These are phyloP conservation scores for Lobophora halterata DNA, from an alignment of 2,888 invertebrate species.

Conservation along the genomic window DNA sequence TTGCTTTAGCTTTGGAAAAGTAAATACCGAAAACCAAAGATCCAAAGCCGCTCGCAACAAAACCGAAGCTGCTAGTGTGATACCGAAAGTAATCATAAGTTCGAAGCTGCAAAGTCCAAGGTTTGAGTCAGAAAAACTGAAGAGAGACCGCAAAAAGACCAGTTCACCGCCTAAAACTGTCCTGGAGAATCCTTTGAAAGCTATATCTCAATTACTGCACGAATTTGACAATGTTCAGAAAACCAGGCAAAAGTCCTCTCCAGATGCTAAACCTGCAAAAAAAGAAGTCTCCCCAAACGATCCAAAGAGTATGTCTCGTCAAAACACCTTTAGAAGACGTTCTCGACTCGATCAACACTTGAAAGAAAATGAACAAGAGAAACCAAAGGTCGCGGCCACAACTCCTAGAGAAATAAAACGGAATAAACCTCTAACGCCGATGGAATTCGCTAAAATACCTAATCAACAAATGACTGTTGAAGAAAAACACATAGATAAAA, in stretches of 20 bases:
- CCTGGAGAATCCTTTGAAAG: constrained; percentile 60
- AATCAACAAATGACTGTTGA: constrained; percentile 32
- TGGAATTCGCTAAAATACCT: constrained; percentile 20
- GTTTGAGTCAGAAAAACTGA: constrained; percentile 40
- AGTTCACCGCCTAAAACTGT: constrained; percentile 34
- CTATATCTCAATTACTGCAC: constrained; percentile 65
- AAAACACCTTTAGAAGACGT: constrained; percentile 37
- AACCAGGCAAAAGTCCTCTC: constrained; percentile 41
- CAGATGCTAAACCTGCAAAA: constrained; percentile 41
- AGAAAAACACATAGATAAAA: constrained; percentile 39
- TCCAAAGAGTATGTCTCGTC: constrained; percentile 35
- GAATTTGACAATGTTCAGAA: constrained; percentile 65
- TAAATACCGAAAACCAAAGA: constrained; percentile 25
- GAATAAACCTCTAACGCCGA: constrained; percentile 23
- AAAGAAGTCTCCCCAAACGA: constrained; percentile 43
- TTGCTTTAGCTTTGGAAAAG: constrained; percentile 49
- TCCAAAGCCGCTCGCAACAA: constrained; percentile 27
- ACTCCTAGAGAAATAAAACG: constrained; percentile 33
- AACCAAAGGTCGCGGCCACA: constrained; percentile 19
- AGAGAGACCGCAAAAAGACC: constrained; percentile 41
- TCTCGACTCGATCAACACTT: constrained; percentile 44
- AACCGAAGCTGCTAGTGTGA: constrained; percentile 32
- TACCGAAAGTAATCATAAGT: constrained; percentile 62
- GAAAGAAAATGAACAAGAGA: constrained; percentile 35
- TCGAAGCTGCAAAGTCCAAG: constrained; percentile 46